Evolutionary conservation across 2,888 invertebrate genomes (phyloP).

Genomic region (Dinocampus coccinellae): DNA sequence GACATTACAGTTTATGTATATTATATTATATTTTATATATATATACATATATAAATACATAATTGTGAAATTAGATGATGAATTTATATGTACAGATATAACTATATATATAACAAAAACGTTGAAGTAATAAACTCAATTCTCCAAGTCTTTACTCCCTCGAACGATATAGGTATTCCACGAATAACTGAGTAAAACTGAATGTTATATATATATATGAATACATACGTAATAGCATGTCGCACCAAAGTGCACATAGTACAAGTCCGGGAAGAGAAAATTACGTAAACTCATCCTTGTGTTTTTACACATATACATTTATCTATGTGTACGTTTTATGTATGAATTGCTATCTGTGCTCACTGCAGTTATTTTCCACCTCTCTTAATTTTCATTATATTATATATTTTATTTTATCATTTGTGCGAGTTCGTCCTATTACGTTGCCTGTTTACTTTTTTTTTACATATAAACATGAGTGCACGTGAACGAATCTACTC

Average conservation of each 20-base stretch:
- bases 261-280: conserved; percentile 5
- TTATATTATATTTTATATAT: no score
- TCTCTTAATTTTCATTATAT: background rate
- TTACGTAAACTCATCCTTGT: conserved; percentile 13
- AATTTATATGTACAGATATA: background rate
- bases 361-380: background rate
- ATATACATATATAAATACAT: no score
- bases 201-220: background rate
- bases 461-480: background rate
- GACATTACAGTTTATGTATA: no score
- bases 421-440: background rate
- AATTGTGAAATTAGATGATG: background rate
- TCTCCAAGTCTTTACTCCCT: background rate
- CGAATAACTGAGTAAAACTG: conserved; percentile 1
- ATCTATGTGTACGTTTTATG: background rate
- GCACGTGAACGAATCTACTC: background rate
- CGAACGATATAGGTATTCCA: conserved; percentile 1
- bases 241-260: background rate
- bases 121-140: background rate
- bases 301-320: background rate
- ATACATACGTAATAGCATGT: background rate
- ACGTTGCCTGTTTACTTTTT: background rate
- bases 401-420: background rate
- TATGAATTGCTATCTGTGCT: background rate
- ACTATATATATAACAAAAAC: background rate